Evolutionary conservation across 2,113 vertebrate species (phyloP).

Genomic region (Laticauda laticaudata): DNA sequence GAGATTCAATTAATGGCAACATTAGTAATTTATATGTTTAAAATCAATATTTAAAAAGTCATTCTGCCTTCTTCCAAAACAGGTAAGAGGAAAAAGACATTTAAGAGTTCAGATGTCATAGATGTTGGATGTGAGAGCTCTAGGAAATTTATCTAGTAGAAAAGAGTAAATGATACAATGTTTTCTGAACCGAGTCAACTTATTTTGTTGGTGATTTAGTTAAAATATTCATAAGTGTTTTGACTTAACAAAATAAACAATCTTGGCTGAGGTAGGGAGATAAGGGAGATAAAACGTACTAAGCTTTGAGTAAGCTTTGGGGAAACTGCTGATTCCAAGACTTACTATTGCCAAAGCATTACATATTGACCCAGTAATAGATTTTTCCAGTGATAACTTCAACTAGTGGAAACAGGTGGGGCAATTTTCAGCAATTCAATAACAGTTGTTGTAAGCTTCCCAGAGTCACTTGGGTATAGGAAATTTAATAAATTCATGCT

Average conservation of each 20-base stretch:
- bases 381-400: neutral
- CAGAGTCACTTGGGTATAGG: neutral
- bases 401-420: neutral
- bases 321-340: neutral
- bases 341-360: slow-evolving; percentile 1
- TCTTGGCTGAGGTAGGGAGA: neutral
- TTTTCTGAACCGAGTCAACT: neutral
- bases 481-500: neutral
- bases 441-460: neutral
- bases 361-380: neutral
- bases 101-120: neutral
- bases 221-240: neutral
- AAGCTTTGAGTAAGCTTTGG: neutral
- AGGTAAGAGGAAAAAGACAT: neutral
- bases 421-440: neutral
- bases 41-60: slow-evolving; percentile 15
- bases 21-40: neutral
- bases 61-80: neutral
- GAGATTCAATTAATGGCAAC: neutral
- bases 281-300: neutral
- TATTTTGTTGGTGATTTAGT: neutral
- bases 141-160: slow-evolving; percentile 1
- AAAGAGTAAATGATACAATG: neutral
- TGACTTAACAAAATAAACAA: slow-evolving; percentile 1
- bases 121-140: neutral